phyloP scores from a whole-genome alignment of 2,797 vertebrate genomes.

The Falco columbarius region DNA sequence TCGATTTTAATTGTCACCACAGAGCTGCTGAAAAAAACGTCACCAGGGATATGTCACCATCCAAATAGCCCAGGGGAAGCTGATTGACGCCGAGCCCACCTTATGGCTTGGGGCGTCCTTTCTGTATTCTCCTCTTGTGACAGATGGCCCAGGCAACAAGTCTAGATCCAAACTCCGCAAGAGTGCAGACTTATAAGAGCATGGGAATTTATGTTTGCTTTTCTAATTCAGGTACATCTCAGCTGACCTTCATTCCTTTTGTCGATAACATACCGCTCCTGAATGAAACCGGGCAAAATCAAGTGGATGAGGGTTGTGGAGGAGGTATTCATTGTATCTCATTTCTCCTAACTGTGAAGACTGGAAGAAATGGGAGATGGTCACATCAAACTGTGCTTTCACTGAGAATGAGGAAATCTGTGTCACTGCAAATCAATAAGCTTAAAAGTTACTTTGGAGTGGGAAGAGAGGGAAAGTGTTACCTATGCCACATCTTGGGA shows the following conservation, averaged over 20 bases:
- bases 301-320: slow-evolving; percentile 15
- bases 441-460: neutral
- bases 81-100: neutral
- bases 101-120: neutral
- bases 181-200: neutral
- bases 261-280: neutral
- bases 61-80: neutral
- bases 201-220: neutral
- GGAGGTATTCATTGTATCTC: neutral
- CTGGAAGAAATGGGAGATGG: neutral
- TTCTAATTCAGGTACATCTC: neutral
- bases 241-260: neutral
- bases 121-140: neutral
- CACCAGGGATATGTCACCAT: neutral
- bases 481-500: neutral
- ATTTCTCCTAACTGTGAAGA: neutral
- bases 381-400: neutral
- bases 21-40: neutral
- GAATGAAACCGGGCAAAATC: neutral
- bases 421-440: neutral
- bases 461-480: neutral
- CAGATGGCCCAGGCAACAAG: neutral
- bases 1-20: neutral
- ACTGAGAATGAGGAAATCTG: neutral
- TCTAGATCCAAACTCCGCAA: neutral